Conservation (phyloP, 2,113 vertebrate genomes). For the Sinosuthora webbiana region DNA sequence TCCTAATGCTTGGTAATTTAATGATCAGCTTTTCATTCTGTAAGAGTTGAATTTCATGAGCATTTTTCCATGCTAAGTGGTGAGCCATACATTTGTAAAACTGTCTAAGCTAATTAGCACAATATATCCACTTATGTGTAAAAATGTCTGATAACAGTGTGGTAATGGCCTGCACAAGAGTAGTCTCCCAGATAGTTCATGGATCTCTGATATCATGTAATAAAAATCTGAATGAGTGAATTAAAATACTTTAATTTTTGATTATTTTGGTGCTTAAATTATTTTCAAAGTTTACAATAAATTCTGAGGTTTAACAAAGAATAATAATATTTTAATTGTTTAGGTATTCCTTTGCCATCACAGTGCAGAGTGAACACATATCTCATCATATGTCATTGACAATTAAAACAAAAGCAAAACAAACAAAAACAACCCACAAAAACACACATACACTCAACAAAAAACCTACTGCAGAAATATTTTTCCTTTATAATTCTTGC, state of each 20-base stretch:
- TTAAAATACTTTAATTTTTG: neutral
- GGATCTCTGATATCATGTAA: neutral
- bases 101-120: neutral
- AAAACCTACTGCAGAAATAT: neutral
- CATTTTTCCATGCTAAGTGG: neutral
- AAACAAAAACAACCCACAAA: too few species aligned
- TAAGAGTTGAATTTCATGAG: neutral
- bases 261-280: neutral
- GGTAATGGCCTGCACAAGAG: neutral
- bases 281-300: neutral
- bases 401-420: neutral
- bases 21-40: neutral
- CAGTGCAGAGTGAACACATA: neutral
- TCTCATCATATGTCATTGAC: neutral
- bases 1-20: slow-evolving; percentile 5
- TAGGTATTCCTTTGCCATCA: neutral
- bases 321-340: neutral
- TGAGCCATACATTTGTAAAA: slow-evolving; percentile 5
- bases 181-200: neutral
- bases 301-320: neutral
- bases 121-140: neutral
- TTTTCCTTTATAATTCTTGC: neutral
- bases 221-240: neutral
- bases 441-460: neutral
- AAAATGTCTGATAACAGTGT: neutral